A percentile compares a stretch with the other conserved stretches of the same genome.
Evolutionary conservation across 1,140 invertebrate species (phyloP).

Genomic region (Drosophila busckii): DNA sequence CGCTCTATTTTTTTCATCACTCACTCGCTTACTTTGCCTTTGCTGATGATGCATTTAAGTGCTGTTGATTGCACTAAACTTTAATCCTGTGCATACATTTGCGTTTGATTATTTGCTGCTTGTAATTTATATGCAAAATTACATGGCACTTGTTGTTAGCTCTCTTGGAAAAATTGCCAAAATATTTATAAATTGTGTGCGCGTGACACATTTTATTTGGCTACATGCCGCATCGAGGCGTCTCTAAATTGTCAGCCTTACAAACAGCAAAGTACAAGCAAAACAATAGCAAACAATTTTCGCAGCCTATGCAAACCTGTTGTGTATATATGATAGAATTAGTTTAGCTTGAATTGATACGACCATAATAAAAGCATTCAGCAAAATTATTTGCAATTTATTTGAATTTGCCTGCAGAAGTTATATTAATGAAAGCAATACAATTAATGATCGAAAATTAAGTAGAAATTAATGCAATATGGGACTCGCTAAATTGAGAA

Average conservation of each 20-base stretch:
- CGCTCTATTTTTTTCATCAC: not conserved
- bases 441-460: too few species aligned
- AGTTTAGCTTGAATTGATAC: too few species aligned
- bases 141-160: slow-evolving; percentile 9
- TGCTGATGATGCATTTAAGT: slow-evolving; percentile 28
- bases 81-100: slow-evolving; percentile 70
- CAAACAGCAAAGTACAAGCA: slow-evolving; percentile 1
- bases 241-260: slow-evolving; percentile 35
- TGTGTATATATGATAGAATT: too few species aligned
- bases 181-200: slow-evolving; percentile 39
- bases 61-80: slow-evolving; percentile 68
- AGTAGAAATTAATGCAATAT: too few species aligned
- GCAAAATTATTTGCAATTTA: too few species aligned
- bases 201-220: slow-evolving; percentile 69
- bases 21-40: not conserved
- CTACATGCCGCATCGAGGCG: slow-evolving; percentile 30
- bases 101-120: slow-evolving; percentile 73
- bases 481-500: too few species aligned
- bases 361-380: too few species aligned
- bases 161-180: slow-evolving; percentile 31
- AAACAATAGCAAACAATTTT: not conserved
- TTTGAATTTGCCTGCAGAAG: too few species aligned
- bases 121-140: slow-evolving; percentile 72
- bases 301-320: too few species aligned
- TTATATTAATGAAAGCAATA: too few species aligned